These are phyloP conservation scores for Dreissena polymorpha DNA, from an alignment of 1,140 invertebrate species.

Conservation along the genomic window DNA sequence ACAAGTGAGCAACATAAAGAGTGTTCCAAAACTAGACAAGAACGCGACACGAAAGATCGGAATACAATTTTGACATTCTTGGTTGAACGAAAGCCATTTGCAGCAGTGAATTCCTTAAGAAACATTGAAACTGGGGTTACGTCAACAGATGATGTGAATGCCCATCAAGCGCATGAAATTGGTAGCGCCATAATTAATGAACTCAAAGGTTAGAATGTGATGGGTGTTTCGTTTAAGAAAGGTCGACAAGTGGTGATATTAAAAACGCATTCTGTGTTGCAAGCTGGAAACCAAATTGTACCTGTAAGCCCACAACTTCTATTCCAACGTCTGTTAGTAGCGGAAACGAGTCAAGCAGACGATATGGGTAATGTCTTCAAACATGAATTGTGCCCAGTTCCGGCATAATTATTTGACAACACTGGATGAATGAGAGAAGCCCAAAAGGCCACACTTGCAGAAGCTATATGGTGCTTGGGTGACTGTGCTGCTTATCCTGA, in stretches of 20 bases:
- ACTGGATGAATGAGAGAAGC: slow-evolving; percentile 29
- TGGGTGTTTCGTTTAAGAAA: slow-evolving; percentile 51
- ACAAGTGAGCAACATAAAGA: slow-evolving; percentile 67
- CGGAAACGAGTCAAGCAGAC: not conserved
- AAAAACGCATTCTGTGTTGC: slow-evolving; percentile 6
- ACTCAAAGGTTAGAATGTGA: slow-evolving; percentile 31
- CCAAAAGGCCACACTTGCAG: slow-evolving; percentile 49
- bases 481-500: not conserved
- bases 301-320: slow-evolving; percentile 55
- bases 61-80: slow-evolving; percentile 39
- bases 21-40: slow-evolving; percentile 21
- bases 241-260: slow-evolving; percentile 48
- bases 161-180: slow-evolving; percentile 35
- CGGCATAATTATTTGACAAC: slow-evolving; percentile 49
- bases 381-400: slow-evolving; percentile 51
- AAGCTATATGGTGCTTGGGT: slow-evolving; percentile 54
- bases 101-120: slow-evolving; percentile 23
- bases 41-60: slow-evolving; percentile 55
- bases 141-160: slow-evolving; percentile 47
- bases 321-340: slow-evolving; percentile 55
- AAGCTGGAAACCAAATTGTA: slow-evolving; percentile 32
- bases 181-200: slow-evolving; percentile 47
- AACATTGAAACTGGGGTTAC: slow-evolving; percentile 50
- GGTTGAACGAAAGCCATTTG: slow-evolving; percentile 55
- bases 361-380: slow-evolving; percentile 34